These are phyloP conservation scores for Plutomurus gul DNA, from an alignment of 1,140 invertebrate species.

Conservation along the genomic window DNA sequence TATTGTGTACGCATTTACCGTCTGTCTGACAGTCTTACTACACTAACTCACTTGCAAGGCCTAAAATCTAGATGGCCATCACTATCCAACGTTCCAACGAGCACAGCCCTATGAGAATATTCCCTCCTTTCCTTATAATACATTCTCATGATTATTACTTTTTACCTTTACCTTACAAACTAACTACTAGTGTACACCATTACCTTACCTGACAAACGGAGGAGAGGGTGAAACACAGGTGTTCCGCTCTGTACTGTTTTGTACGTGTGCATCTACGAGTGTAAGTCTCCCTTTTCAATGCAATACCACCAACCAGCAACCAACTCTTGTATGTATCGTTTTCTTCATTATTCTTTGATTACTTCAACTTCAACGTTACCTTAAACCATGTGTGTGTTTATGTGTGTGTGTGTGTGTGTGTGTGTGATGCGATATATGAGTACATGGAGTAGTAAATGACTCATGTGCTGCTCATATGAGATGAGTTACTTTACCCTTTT, in stretches of 20 bases:
- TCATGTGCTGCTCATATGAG: too few species aligned
- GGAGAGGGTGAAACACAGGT: constrained; percentile 15
- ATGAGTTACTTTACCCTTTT: too few species aligned
- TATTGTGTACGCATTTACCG: too few species aligned
- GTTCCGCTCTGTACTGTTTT: neutral
- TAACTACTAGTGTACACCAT: neutral
- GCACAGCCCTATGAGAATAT: neutral
- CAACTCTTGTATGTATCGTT: neutral
- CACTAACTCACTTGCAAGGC: constrained; percentile 11
- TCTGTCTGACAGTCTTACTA: constrained; percentile 21
- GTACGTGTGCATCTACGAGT: neutral
- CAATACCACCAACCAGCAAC: neutral
- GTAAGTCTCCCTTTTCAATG: neutral
- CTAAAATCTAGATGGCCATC: constrained; percentile 26
- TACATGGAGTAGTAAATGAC: too few species aligned
- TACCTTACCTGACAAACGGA: neutral
- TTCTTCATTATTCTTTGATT: constrained; percentile 30
- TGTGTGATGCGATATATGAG: too few species aligned
- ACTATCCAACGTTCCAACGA: constrained; percentile 7
- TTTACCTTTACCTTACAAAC: constrained; percentile 4
- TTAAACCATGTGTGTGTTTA: too few species aligned
- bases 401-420: too few species aligned
- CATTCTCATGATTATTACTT: constrained; percentile 18
- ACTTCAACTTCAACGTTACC: neutral
- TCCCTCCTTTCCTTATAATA: neutral